Base-by-base conservation (phyloP, 2,797 vertebrate genomes). In the Syndactyla subalaris region DNA sequence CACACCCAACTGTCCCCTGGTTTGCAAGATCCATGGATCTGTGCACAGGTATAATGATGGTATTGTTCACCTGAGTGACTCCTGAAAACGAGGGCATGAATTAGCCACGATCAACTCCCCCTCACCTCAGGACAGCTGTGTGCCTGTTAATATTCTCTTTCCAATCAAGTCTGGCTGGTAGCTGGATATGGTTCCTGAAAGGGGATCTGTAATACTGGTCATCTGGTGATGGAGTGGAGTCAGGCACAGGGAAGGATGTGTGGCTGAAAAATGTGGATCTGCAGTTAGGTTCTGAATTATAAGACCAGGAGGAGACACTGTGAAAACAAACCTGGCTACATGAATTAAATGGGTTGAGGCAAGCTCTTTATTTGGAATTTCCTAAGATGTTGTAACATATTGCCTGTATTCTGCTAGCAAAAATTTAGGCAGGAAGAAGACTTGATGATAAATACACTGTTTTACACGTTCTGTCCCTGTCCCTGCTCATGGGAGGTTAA, bases 311-410 rank as follows among this genome's bases (percentile, higher is more conserved):
- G 13, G 27, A 59, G 43, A 58, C 7, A 5, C 10, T 74, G 39
- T 41, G 58, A 78, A 82, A 82, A 62, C 6, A 68, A 79, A 36
- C 12, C 19, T 41, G 49, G 10, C 20, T 61, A 45, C 10, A 4
- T 4, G 10, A 52, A 34, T 68, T 71, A 14, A 59, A 54, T 3
- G 20, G 3, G 36, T 51, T 29, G 34, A 66, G 92, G 45, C 14
- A 92, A 61, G 62, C 70, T 89, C n/a, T 96, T 94, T 80, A 75
- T 66, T 78, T 92, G 85, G 14, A 82, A 79, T 89, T 85, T 93
- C 57, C 88, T 68, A 62, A 72, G 36, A 20, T 0, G 0, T 20
- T 76, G 12, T n/a, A 74, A 57, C 3, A 7, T 41, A 43, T 45
- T 55, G 58, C 17, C 65, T 77, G 22, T 39, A 58, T 91, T 71